A percentile compares a stretch with the other conserved stretches of the same genome.
phyloP scores from a whole-genome alignment of 2,113 vertebrate genomes.

The chimpanzee (Pan troglodytes) region NHGRI_mPanTro3-v2.1_pri NC_072412.2:110952001-110952500 shows the following conservation, averaged over 20 bases:
- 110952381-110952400: neutral
- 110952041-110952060: neutral
- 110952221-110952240: neutral
- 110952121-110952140: neutral
- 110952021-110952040: neutral
- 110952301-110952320: neutral
- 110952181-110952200: neutral
- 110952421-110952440: neutral
- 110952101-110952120: neutral
- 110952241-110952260: neutral
- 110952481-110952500: neutral
- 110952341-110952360: neutral
- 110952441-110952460: neutral
- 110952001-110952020: neutral
- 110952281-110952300: neutral
- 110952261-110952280: neutral
- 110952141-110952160: neutral
- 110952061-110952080: neutral
- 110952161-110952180: neutral
- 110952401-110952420: neutral
- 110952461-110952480: slow-evolving; percentile 23
- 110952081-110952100: neutral
- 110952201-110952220: neutral
- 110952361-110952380: neutral
- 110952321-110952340: neutral